Conservation (phyloP, 2,113 vertebrate genomes). For the Leptosomus discolor region DNA sequence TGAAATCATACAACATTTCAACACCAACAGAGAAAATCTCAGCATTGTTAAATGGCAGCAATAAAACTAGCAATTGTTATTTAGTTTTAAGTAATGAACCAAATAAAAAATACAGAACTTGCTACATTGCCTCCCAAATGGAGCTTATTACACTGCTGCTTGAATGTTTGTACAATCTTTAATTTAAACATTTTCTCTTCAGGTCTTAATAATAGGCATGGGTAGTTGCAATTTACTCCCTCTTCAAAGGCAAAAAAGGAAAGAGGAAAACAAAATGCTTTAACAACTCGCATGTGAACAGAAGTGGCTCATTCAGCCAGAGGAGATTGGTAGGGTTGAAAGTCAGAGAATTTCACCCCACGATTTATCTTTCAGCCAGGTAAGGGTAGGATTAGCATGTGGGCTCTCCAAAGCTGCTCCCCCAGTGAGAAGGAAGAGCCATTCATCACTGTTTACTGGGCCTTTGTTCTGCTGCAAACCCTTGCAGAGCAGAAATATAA, state of each 20-base stretch:
- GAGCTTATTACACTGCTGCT: constrained; percentile 52
- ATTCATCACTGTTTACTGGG: constrained; percentile 59
- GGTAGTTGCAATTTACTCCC: constrained; percentile 49
- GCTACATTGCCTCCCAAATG: constrained; percentile 65
- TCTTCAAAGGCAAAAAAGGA: constrained; percentile 55
- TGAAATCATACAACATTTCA: constrained; percentile 57
- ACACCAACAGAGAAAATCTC: constrained; percentile 55
- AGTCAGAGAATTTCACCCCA: constrained; percentile 48
- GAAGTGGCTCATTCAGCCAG: constrained; percentile 42
- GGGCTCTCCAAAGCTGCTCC: constrained; percentile 35
- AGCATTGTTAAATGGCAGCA: constrained; percentile 44
- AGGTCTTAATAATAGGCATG: constrained; percentile 66
- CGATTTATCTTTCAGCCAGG: constrained; percentile 55
- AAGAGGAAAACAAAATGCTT: constrained; percentile 47
- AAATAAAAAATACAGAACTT: constrained; percentile 68
- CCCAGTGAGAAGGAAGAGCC: constrained; percentile 50
- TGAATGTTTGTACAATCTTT: constrained; percentile 67
- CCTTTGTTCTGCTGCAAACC: constrained; percentile 67
- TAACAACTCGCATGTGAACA: constrained; percentile 23
- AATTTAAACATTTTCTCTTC: constrained; percentile 73
- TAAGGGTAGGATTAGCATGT: constrained; percentile 54
- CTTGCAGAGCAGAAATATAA: constrained; percentile 58
- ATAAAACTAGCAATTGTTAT: constrained; percentile 66
- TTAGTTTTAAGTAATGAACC: constrained; percentile 77
- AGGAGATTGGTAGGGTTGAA: constrained; percentile 28